Conservation (phyloP, 2,113 vertebrate genomes). For the Damaliscus lunatus region DNA sequence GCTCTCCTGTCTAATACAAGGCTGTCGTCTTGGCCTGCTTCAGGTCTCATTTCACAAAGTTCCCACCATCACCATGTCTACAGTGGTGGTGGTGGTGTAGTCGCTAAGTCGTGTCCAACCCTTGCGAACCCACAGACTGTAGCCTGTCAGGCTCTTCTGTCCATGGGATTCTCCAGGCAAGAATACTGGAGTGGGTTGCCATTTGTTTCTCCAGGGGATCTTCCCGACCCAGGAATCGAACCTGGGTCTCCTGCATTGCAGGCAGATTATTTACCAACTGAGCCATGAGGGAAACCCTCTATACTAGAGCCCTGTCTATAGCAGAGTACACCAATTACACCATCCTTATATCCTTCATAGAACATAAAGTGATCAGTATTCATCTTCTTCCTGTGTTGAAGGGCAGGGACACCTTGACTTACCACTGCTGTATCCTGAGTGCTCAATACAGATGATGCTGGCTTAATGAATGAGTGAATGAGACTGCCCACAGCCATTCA, state of each 20-base stretch:
- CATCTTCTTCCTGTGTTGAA: neutral
- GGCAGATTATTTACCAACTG: neutral
- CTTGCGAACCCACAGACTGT: neutral
- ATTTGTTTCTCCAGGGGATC: neutral
- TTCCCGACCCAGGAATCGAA: neutral
- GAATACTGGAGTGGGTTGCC: neutral
- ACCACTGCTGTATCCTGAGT: neutral
- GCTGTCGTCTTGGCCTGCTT: neutral
- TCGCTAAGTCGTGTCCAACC: neutral
- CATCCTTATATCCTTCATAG: neutral
- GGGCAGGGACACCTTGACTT: neutral
- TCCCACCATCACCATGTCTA: neutral
- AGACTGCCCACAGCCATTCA: neutral
- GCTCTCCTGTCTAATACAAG: neutral
- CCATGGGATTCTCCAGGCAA: neutral
- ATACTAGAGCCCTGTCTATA: neutral
- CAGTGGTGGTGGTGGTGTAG: neutral
- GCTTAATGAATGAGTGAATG: conserved; percentile 21
- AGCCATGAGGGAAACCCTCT: neutral
- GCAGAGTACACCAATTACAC: neutral
- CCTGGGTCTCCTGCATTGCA: neutral
- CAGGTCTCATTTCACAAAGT: neutral
- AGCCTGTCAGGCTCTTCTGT: neutral
- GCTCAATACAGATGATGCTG: neutral
- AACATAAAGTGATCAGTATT: neutral